Conservation (phyloP, 2,113 vertebrate species). For the Onychostruthus taczanowskii region DNA sequence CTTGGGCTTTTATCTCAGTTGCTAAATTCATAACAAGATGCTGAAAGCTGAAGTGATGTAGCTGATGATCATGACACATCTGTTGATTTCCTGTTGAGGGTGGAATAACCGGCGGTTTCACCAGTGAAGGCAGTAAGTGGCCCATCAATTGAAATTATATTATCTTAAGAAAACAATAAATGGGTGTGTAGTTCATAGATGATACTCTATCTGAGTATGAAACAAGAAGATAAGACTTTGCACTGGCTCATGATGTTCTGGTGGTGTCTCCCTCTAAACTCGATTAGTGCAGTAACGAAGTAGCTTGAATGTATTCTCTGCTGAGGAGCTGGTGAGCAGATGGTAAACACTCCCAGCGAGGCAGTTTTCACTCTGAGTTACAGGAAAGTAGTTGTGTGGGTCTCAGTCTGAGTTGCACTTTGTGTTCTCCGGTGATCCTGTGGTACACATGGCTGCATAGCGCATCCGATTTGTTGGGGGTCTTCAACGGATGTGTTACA, state of each 20-base stretch:
- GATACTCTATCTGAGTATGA: neutral
- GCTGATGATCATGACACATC: accelerated
- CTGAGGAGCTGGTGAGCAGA: neutral
- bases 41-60: neutral
- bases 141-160: neutral
- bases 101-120: neutral
- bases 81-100: neutral
- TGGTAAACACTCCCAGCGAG: neutral
- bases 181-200: neutral
- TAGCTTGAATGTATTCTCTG: neutral
- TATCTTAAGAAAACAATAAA: neutral
- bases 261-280: neutral
- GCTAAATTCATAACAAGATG: neutral
- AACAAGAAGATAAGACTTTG: neutral
- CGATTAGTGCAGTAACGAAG: neutral
- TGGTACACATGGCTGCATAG: accelerated
- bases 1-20: neutral
- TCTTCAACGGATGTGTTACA: neutral
- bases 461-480: neutral
- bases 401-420: neutral
- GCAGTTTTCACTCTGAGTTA: neutral
- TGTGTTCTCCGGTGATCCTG: accelerated
- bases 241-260: neutral
- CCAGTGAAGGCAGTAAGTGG: neutral
- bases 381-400: neutral